Evolutionary conservation across 2,797 vertebrate genomes (phyloP), one percentile per base, ranked within the genome.

Genomic region (Rhinophrynus dorsalis): DNA sequence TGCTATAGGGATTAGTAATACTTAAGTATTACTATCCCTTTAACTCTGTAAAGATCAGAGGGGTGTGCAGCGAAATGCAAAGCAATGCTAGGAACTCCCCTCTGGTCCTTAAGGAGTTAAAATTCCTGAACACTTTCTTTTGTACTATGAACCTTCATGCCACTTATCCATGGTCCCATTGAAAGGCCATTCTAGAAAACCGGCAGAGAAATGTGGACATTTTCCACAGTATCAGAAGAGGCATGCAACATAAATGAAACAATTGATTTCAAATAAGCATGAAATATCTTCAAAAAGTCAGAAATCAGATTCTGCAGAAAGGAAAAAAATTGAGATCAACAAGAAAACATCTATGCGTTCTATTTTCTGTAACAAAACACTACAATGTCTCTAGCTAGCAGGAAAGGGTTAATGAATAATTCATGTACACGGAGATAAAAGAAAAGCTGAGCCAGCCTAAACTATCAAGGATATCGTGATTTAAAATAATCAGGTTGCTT

Each of bases 201-300:
- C 6, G 38, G 33, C 69, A 33, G 45, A 40, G 45, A 65, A 73
- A 73, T 66, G 35, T 58, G 68, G 44, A 65, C 60, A 64, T 71
- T 71, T 63, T 64, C 52, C 57, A 47, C 61, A 65, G 40, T 32
- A 13, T 40, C 12, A 65, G 42, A 26, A 50, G 44, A 64, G 13
- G 61, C 26, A 27, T 51, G 24, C 59, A 29, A 42, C 35, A 60
- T 24, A 73, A 73, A 66, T 60, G 54, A 66, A 66, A 73, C 61
- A 59, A 66, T 59, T 66, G 24, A 66, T 66, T 42, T 42, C n/a
- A 52, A 52, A 65, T 64, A 21, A 33, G 60, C 61, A 47, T 60
- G 51, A 66, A 66, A 73, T 59, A 52, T 32, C 54, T 33, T 59
- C n/a, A 32, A 50, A n/a, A 40, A 66, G 47, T 13, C 33, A 21